Evolutionary conservation across 1,140 invertebrate species (phyloP).

Genomic region (Limonius californicus): DNA sequence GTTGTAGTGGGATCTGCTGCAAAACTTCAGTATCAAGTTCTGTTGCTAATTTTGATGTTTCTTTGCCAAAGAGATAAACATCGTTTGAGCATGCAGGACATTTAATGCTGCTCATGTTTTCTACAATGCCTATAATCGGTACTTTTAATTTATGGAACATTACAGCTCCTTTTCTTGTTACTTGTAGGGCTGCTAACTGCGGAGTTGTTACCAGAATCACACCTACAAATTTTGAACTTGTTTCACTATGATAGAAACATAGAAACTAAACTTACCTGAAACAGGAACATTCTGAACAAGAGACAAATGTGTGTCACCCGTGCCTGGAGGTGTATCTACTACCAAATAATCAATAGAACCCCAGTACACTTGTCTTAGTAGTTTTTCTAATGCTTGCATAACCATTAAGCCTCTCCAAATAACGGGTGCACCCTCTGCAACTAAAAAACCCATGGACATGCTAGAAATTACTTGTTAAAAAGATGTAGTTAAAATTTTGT

Average conservation of each 20-base stretch:
- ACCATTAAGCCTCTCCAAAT: slow-evolving; percentile 92
- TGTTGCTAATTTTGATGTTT: slow-evolving; percentile 52
- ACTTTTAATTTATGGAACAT: slow-evolving; percentile 80
- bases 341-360: slow-evolving; percentile 75
- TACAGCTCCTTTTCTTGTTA: slow-evolving; percentile 71
- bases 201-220: slow-evolving; percentile 82
- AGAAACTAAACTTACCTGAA: slow-evolving; percentile 52
- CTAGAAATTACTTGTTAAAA: no score
- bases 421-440: slow-evolving; percentile 71
- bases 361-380: slow-evolving; percentile 82
- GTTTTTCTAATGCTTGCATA: slow-evolving; percentile 85
- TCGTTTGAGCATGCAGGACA: slow-evolving; percentile 68
- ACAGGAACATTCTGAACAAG: slow-evolving; percentile 84
- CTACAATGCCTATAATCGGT: slow-evolving; percentile 75
- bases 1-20: slow-evolving; percentile 72
- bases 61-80: slow-evolving; percentile 60
- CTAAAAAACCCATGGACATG: slow-evolving; percentile 90
- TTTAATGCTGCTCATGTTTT: slow-evolving; percentile 77
- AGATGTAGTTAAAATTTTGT: no score
- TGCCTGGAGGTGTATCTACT: slow-evolving; percentile 88
- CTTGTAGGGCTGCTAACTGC: slow-evolving; percentile 75
- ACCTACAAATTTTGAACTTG: slow-evolving; percentile 48
- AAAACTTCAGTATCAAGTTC: slow-evolving; percentile 58
- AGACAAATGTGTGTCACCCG: slow-evolving; percentile 86
- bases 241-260: background rate